Base-by-base conservation (phyloP, 1,140 invertebrate species). In the Diachasma alloeum region DNA sequence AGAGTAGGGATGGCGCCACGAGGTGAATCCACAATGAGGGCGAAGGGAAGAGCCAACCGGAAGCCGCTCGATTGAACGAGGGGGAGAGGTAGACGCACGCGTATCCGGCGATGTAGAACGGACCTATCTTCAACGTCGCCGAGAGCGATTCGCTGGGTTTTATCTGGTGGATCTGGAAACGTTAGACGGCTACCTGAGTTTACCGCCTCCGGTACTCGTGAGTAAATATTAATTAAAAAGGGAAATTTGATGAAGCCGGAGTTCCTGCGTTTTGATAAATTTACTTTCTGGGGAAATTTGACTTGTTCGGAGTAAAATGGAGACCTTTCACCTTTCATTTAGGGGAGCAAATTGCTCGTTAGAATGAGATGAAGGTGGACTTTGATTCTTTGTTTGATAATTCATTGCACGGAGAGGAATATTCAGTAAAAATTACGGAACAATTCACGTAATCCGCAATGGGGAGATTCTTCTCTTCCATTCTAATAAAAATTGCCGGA, bases 91-190 rank as follows among this genome's bases (percentile, higher is more conserved):
- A 39, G 53, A 76, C 69, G 53, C 75, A 76, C 75, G 69, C 75
- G 75, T 76, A 76, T 76, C 75, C 75, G 75, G 75, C 46, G 36
- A 75, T 75, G 73, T 72, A 67, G 53, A 17, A 15, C 36, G 10
- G n/a, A 56, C 48, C 19, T 26, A n/a, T 63, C 59, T 11, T 26
- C 59, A 63, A 63, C 19, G 59, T 63, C 59, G 19, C 59, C 19
- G 48, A 56, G 24, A 63, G 24, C 59, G 22, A 63, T 63, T 63
- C 59, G 8, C 19, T 4, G 19, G 59, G 53, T 1, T 63, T 26
- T 63, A 63, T 63, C 59, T 15, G 59, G 22, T 26, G 59, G 24
- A 63, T 63, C 59, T 63, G 24, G 59, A 63, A 63, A 63, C 24
- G 59, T 63, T 19, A 63, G 59, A 24, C 13, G 59, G 59, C 24